Evolutionary conservation across 2,888 invertebrate species (phyloP), one percentile per base, ranked within the genome.

Genomic region (Acutogordius australiensis): DNA sequence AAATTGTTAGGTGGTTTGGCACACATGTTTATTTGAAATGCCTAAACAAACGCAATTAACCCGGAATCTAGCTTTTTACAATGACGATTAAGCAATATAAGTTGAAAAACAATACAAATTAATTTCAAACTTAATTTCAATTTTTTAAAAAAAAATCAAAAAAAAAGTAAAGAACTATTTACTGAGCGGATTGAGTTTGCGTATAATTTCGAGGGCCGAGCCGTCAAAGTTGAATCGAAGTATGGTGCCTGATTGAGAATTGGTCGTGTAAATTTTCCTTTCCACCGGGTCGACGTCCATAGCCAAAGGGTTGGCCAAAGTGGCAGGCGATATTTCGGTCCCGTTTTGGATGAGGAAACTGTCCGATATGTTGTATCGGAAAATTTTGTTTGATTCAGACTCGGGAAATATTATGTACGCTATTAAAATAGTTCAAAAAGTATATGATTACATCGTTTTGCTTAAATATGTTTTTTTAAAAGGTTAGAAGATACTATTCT

Each of bases 351-450:
- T 28, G 4, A n/a, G 28, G 8, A 57, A 26, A 23, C 13, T 26
- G 28, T 57, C 18, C 8, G 29, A 29, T 29, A 57, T 57, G 58
- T 57, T 57, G 58, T 57, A 57, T 4, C 58, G 28, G 58, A n/a
- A 57, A 18, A 57, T 30, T 28, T 57, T 30, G 26, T 57, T 57
- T 4, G n/a, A 21, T 51, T 51, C 51, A 26, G 51, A 51, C 23
- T 51, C 51, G 18, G 51, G 26, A 23, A 51, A 51, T 21, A 51
- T 21, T 8, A 51, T 23, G 51, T 51, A 51, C 8, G 8, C 51
- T 51, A 51, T n/a, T 37, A 18, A 37, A 13, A 37, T 13, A 37
- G 37, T n/a, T n/a, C n/a, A n/a, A n/a, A n/a, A n/a, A n/a, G n/a
- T n/a, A n/a, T n/a, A n/a, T n/a, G n/a, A n/a, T n/a, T n/a, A n/a